Evolutionary conservation across 1,140 invertebrate genomes (phyloP).

Genomic region (Rhagoletis zephyria): DNA sequence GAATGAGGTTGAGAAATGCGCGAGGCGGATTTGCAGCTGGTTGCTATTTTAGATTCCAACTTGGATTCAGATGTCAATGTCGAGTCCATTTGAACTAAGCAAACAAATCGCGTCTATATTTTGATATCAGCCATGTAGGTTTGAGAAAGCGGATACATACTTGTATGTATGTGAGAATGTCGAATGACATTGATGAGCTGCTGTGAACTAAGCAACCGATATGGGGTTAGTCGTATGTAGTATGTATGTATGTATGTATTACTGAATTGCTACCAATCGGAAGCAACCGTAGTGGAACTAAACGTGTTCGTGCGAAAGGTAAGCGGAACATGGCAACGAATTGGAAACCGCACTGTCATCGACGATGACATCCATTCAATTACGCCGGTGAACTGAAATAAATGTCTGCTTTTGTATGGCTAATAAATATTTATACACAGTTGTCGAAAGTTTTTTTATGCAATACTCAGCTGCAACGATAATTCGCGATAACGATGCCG

Average conservation of each 20-base stretch:
- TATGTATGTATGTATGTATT: background rate
- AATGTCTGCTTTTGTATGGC: background rate
- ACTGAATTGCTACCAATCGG: background rate
- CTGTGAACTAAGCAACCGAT: background rate
- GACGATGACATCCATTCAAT: background rate
- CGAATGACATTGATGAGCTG: background rate
- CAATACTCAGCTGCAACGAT: too few species aligned
- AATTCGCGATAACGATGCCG: too few species aligned
- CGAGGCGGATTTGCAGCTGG: conserved; percentile 28
- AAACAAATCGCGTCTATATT: conserved; percentile 24
- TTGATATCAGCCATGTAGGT: background rate
- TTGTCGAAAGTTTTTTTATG: background rate
- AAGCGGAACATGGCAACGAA: background rate
- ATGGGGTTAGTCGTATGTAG: background rate
- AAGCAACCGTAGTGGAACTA: conserved; percentile 2
- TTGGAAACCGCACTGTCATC: conserved; percentile 10
- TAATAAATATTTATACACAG: background rate
- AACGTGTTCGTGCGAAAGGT: conserved; percentile 40
- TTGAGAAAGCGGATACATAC: background rate
- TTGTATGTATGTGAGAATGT: background rate
- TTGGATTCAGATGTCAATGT: conserved; percentile 10
- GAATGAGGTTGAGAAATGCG: background rate
- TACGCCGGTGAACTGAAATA: background rate
- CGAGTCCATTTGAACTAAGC: conserved; percentile 47
- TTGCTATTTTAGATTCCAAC: conserved; percentile 35